Conservation (phyloP, 1,140 invertebrate species). For the Lerema accius region DNA sequence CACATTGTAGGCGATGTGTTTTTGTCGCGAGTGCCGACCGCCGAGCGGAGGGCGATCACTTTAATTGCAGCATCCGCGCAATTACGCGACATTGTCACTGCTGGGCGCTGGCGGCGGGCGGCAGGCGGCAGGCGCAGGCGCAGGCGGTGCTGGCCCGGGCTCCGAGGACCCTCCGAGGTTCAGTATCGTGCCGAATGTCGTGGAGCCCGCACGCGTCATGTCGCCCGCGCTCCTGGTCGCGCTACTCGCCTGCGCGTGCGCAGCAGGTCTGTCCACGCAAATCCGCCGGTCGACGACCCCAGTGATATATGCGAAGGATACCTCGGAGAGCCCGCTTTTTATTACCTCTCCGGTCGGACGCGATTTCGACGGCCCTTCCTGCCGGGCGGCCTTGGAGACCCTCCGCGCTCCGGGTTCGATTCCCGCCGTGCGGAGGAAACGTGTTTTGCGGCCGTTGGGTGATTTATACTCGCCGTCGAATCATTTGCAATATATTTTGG, state of each 20-base stretch:
- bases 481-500: conserved; percentile 9
- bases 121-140: conserved; percentile 4
- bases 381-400: conserved; percentile 13
- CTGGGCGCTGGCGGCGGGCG: neutral
- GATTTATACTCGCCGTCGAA: conserved; percentile 2
- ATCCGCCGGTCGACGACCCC: conserved; percentile 62
- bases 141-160: neutral
- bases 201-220: conserved; percentile 45
- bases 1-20: conserved; percentile 13
- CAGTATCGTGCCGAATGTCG: conserved; percentile 49
- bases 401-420: conserved; percentile 16
- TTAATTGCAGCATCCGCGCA: conserved; percentile 28
- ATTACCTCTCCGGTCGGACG: conserved; percentile 33
- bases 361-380: conserved; percentile 9
- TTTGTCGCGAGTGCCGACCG: conserved; percentile 12
- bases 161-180: neutral
- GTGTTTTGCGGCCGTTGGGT: conserved; percentile 19
- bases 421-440: conserved; percentile 16
- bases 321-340: conserved; percentile 37
- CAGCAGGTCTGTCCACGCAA: conserved; percentile 62
- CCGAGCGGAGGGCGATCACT: conserved; percentile 1
- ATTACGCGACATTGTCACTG: conserved; percentile 23
- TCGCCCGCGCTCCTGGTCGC: conserved; percentile 38
- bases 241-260: conserved; percentile 47
- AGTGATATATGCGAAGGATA: conserved; percentile 60